These are phyloP conservation scores for Lasioglossum marginatum DNA, from an alignment of 2,888 invertebrate species.

Conservation along the genomic window DNA sequence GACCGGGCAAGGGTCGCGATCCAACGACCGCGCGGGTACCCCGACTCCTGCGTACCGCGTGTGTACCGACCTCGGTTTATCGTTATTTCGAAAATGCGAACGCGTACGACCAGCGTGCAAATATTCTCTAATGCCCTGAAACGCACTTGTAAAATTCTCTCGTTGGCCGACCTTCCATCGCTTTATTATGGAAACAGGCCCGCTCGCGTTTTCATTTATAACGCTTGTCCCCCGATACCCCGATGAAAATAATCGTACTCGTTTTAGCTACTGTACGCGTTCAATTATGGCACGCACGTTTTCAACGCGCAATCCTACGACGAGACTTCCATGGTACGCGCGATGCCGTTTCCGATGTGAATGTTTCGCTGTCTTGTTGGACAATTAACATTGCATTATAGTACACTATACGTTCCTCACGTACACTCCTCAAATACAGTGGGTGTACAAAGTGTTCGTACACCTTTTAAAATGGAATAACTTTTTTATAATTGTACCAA, in stretches of 20 bases:
- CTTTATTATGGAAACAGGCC: conserved; percentile 44
- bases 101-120: conserved; percentile 47
- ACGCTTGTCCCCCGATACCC: not conserved
- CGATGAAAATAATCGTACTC: not conserved
- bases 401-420: too few relatives aligned
- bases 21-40: conserved; percentile 46
- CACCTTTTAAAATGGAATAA: too few relatives aligned
- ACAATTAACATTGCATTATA: too few relatives aligned
- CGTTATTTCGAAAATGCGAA: conserved; percentile 61
- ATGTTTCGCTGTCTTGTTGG: too few relatives aligned
- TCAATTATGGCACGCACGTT: not conserved
- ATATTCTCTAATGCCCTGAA: conserved; percentile 26
- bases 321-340: too few relatives aligned
- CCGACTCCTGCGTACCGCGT: not conserved
- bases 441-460: too few relatives aligned
- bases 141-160: conserved; percentile 23
- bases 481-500: too few relatives aligned
- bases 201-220: conserved; percentile 1
- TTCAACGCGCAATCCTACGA: not conserved
- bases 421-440: too few relatives aligned
- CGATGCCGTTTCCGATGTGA: too few relatives aligned
- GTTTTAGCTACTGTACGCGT: not conserved
- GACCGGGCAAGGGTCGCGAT: conserved; percentile 27
- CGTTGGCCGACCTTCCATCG: conserved; percentile 20
- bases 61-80: conserved; percentile 23